These are phyloP conservation scores for Malurus leucopterus DNA, from an alignment of 2,797 vertebrate species.

Conservation along the genomic window DNA sequence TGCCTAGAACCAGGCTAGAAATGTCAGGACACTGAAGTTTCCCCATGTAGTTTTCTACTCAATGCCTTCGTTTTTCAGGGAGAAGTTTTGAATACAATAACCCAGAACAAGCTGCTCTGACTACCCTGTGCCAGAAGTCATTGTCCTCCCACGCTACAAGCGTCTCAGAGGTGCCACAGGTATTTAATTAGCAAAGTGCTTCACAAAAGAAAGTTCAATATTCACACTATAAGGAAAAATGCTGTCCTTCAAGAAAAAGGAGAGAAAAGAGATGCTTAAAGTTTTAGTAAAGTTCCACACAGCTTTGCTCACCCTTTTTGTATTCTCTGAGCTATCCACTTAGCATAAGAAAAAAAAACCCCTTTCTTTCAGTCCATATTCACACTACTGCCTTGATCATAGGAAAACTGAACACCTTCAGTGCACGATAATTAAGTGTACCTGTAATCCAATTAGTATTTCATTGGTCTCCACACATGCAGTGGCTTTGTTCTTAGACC, in stretches of 20 bases:
- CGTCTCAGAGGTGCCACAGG: neutral
- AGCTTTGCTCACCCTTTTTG: neutral
- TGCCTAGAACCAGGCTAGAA: neutral
- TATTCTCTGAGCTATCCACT: neutral
- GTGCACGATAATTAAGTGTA: neutral
- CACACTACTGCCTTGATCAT: neutral
- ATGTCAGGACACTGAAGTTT: neutral
- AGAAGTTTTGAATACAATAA: neutral
- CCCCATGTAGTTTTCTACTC: neutral
- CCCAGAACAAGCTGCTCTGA: neutral
- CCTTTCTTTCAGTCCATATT: neutral
- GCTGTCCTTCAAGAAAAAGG: neutral
- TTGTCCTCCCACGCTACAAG: neutral
- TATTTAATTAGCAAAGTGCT: neutral
- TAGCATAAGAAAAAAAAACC: neutral
- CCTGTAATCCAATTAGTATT: conserved; percentile 30
- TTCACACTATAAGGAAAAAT: neutral
- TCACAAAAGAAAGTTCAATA: neutral
- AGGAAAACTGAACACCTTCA: neutral
- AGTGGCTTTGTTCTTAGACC: conserved; percentile 18
- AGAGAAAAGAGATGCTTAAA: neutral
- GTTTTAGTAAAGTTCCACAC: neutral
- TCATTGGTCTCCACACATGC: neutral
- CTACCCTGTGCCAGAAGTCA: neutral
- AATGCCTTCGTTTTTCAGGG: neutral